Conservation (phyloP, 1,140 invertebrate species). For the Drosophila pruinosa region DNA sequence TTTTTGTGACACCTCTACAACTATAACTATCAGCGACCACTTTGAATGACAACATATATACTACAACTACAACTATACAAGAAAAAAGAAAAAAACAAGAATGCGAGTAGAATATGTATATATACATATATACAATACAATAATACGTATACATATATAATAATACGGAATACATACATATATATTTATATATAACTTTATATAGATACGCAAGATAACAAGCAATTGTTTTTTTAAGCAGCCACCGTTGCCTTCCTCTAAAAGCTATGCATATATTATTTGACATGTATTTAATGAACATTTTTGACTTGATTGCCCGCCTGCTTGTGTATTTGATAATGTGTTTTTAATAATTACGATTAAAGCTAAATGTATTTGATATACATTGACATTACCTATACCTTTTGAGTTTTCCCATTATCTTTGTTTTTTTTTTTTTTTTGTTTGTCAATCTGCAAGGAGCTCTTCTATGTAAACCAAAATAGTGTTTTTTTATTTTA, state of each 20-base stretch:
- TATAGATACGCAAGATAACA: conserved; percentile 35
- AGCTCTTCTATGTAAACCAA: conserved; percentile 37
- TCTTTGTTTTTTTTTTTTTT: neutral
- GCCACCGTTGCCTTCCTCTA: conserved; percentile 68
- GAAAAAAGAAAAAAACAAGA: conserved; percentile 18
- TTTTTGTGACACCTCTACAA: conserved; percentile 64
- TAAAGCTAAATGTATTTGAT: conserved; percentile 54
- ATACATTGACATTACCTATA: conserved; percentile 41
- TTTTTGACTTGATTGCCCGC: conserved; percentile 44
- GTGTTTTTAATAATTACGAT: conserved; percentile 27
- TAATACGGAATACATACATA: conserved; percentile 38
- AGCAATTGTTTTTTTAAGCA: conserved; percentile 66
- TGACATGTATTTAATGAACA: conserved; percentile 21
- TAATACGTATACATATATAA: conserved; percentile 34
- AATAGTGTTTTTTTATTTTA: conserved; percentile 28
- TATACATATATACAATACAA: conserved; percentile 39
- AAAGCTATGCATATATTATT: conserved; percentile 53
- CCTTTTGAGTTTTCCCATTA: neutral
- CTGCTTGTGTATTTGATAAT: conserved; percentile 37
- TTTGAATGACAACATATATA: conserved; percentile 40
- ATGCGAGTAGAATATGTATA: conserved; percentile 45
- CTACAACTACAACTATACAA: conserved; percentile 42
- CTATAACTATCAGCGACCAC: conserved; percentile 17
- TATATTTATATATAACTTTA: conserved; percentile 46
- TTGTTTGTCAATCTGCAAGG: conserved; percentile 27